These are phyloP conservation scores for Corticium candelabrum DNA, from an alignment of 37 sponge, comb jelly and placozoan species.

Conservation along the genomic window DNA sequence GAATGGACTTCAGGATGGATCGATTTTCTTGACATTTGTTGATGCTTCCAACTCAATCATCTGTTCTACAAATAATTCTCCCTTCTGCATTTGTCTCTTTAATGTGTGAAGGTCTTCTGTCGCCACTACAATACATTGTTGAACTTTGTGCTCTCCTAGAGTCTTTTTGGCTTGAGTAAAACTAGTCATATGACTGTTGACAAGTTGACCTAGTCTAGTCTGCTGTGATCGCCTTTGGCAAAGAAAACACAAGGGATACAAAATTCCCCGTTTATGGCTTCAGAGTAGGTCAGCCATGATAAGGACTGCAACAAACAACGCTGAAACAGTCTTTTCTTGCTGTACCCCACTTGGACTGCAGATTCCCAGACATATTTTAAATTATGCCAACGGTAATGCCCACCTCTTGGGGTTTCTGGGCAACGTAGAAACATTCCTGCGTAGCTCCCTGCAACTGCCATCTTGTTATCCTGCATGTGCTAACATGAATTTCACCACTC, in stretches of 20 bases:
- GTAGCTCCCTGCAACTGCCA: too few relatives aligned
- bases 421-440: too few relatives aligned
- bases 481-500: too few relatives aligned
- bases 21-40: slow-evolving; percentile 7
- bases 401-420: too few relatives aligned
- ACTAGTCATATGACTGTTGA: not conserved
- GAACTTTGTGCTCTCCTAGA: not conserved
- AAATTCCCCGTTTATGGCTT: slow-evolving; percentile 19
- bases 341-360: slow-evolving; percentile 15
- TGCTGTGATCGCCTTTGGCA: not conserved
- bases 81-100: not conserved
- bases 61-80: slow-evolving; percentile 1
- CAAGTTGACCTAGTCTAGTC: not conserved
- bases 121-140: not conserved
- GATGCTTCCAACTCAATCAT: slow-evolving; percentile 6
- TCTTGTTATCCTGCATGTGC: too few relatives aligned
- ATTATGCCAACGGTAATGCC: too few relatives aligned
- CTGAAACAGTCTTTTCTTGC: slow-evolving; percentile 36
- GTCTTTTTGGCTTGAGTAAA: not conserved
- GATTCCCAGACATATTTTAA: too few relatives aligned
- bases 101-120: slow-evolving; percentile 1
- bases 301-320: slow-evolving; percentile 26
- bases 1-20: slow-evolving; percentile 14
- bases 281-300: slow-evolving; percentile 41
- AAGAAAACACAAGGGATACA: slow-evolving; percentile 36